phyloP scores from a whole-genome alignment of 2,113 vertebrate species.

The Tautogolabrus adspersus region DNA sequence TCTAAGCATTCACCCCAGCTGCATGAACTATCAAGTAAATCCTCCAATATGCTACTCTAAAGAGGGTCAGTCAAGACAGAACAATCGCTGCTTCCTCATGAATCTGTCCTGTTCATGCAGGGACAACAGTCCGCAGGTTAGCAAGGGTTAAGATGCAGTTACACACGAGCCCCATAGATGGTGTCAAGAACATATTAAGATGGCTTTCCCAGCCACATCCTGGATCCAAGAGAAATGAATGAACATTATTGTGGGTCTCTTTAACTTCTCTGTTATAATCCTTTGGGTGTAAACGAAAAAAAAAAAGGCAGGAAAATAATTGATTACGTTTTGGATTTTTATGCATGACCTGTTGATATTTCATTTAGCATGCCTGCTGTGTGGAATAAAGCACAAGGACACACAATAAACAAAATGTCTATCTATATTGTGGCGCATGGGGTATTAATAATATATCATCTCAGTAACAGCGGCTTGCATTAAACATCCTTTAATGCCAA shows the following conservation, averaged over 20 bases:
- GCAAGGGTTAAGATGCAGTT: conserved; percentile 25
- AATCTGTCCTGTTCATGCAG: neutral
- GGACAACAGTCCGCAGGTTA: neutral
- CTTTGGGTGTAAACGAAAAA: conserved; percentile 25
- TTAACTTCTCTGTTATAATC: conserved; percentile 28
- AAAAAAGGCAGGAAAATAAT: neutral
- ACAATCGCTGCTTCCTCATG: neutral
- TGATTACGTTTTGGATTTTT: conserved; percentile 11
- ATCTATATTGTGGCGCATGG: neutral
- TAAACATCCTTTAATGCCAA: too few relatives aligned
- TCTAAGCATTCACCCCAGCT: too few relatives aligned
- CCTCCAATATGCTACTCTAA: too few relatives aligned
- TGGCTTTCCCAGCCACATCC: neutral
- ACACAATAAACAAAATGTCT: neutral
- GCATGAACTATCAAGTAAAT: too few relatives aligned
- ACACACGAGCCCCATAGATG: conserved; percentile 61
- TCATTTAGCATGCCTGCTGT: neutral
- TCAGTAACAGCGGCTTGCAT: conserved; percentile 13
- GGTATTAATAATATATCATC: neutral
- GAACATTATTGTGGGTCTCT: conserved; percentile 23
- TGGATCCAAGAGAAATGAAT: too few relatives aligned
- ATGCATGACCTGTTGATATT: conserved; percentile 6
- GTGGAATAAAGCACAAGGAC: neutral
- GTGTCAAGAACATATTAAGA: conserved; percentile 40
- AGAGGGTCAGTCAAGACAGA: neutral